Percentiles rank a stretch among this genome's conserved stretches.
These are phyloP conservation scores for Erethizon dorsatum DNA, from an alignment of 2,797 vertebrate genomes.

Conservation along the genomic window DNA sequence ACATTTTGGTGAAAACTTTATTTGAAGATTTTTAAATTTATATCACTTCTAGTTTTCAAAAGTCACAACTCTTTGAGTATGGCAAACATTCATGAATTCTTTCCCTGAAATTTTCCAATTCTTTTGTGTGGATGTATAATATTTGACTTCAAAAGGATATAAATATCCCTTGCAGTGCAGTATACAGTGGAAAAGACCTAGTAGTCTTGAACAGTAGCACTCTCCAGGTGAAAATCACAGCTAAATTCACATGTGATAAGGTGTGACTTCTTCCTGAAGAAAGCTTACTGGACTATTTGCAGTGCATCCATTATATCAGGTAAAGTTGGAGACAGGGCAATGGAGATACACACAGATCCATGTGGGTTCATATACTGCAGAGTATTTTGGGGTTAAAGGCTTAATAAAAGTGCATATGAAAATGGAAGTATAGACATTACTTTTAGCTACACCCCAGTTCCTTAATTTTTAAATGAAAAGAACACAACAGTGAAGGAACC, in stretches of 20 bases:
- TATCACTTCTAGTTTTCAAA: neutral
- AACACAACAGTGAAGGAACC: neutral
- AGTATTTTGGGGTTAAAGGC: neutral
- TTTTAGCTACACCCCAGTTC: neutral
- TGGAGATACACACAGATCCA: neutral
- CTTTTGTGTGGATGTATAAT: neutral
- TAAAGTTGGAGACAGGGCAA: neutral
- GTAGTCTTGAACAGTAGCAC: neutral
- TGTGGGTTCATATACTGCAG: neutral
- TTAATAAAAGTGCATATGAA: neutral
- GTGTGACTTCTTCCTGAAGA: neutral
- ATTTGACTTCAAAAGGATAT: neutral
- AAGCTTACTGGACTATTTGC: neutral
- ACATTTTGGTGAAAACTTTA: neutral
- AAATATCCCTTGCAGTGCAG: neutral
- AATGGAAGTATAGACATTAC: neutral
- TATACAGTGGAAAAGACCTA: neutral
- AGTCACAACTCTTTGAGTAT: neutral
- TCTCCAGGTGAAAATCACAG: neutral
- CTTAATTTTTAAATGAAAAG: conserved; percentile 1
- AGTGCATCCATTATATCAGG: neutral
- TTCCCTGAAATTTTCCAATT: neutral
- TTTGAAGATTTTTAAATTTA: conserved; percentile 15
- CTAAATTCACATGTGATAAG: neutral
- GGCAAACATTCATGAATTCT: neutral